These are phyloP conservation scores for Alviniconcha strummeri DNA, from an alignment of 2,888 invertebrate species.

Conservation along the genomic window DNA sequence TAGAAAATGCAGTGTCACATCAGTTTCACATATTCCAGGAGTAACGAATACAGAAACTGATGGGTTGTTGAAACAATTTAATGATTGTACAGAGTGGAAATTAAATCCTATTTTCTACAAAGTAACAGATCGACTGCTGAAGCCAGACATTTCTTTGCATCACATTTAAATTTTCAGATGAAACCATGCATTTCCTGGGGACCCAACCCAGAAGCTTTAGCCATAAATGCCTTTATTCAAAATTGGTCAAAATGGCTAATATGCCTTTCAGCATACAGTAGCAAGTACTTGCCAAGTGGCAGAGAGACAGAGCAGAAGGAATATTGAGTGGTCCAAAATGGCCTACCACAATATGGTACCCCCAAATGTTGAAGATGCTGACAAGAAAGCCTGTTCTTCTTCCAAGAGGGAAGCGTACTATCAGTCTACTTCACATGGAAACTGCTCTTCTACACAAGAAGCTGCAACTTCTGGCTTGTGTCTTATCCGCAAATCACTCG, in stretches of 20 bases:
- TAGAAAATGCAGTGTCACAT: background rate
- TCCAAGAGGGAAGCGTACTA: background rate
- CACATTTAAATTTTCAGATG: constrained; percentile 23
- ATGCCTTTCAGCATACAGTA: constrained; percentile 26
- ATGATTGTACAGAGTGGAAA: constrained; percentile 36
- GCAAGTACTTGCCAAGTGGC: constrained; percentile 21
- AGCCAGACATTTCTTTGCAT: constrained; percentile 32
- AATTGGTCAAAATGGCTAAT: constrained; percentile 22
- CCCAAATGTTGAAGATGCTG: constrained; percentile 13
- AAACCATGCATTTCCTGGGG: constrained; percentile 28
- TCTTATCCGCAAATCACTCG: constrained; percentile 18
- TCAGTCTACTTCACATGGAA: background rate
- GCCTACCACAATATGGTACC: constrained; percentile 29
- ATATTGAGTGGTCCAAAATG: constrained; percentile 25
- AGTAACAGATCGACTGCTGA: background rate
- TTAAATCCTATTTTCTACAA: constrained; percentile 15
- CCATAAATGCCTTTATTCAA: constrained; percentile 32
- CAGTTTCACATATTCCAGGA: constrained; percentile 18
- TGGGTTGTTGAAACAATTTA: constrained; percentile 22
- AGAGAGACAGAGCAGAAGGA: constrained; percentile 12
- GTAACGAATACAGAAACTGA: constrained; percentile 19
- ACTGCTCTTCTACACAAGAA: constrained; percentile 23
- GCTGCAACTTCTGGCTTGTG: constrained; percentile 29
- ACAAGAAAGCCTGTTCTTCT: constrained; percentile 5
- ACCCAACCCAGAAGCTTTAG: constrained; percentile 27